Evolutionary conservation across 2,797 vertebrate genomes (phyloP).

Genomic region (Thaleichthys pacificus): DNA sequence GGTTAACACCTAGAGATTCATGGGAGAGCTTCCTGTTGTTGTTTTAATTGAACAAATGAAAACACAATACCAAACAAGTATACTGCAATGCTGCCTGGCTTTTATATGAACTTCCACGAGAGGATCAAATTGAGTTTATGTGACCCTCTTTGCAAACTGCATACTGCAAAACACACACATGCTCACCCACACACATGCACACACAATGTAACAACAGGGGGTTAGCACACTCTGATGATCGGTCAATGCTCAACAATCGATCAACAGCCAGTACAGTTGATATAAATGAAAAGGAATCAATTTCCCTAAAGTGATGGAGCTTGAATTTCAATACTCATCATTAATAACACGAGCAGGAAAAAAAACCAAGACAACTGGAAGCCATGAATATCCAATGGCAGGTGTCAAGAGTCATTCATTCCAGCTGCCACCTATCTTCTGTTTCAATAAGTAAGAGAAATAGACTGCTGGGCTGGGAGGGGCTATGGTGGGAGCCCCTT

Average conservation of each 20-base stretch:
- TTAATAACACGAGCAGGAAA: slow-evolving; percentile 60
- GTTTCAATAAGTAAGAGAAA: slow-evolving; percentile 53
- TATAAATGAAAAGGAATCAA: slow-evolving; percentile 50
- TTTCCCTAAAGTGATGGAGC: slow-evolving; percentile 58
- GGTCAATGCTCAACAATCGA: slow-evolving; percentile 64
- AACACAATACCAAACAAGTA: slow-evolving; percentile 61
- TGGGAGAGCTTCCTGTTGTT: slow-evolving; percentile 58
- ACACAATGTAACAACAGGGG: background rate
- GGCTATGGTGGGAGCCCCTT: slow-evolving; percentile 72
- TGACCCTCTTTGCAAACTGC: background rate
- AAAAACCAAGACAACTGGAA: background rate
- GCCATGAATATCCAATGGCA: slow-evolving; percentile 67
- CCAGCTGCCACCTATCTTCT: slow-evolving; percentile 29
- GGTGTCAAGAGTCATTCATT: slow-evolving; percentile 55
- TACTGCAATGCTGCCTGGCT: slow-evolving; percentile 44
- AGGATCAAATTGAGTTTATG: background rate
- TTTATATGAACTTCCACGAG: slow-evolving; percentile 39
- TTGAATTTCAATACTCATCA: slow-evolving; percentile 60
- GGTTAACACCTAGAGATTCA: slow-evolving; percentile 54
- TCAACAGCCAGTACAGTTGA: slow-evolving; percentile 36
- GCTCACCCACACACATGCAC: background rate
- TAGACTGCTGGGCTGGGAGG: slow-evolving; percentile 57
- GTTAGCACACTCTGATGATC: slow-evolving; percentile 53
- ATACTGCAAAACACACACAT: background rate
- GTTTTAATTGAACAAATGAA: slow-evolving; percentile 42